Percentiles rank a stretch among this genome's conserved stretches.
Evolutionary conservation across 1,140 invertebrate genomes (phyloP).

Genomic region (Amphibalanus amphitrite): DNA sequence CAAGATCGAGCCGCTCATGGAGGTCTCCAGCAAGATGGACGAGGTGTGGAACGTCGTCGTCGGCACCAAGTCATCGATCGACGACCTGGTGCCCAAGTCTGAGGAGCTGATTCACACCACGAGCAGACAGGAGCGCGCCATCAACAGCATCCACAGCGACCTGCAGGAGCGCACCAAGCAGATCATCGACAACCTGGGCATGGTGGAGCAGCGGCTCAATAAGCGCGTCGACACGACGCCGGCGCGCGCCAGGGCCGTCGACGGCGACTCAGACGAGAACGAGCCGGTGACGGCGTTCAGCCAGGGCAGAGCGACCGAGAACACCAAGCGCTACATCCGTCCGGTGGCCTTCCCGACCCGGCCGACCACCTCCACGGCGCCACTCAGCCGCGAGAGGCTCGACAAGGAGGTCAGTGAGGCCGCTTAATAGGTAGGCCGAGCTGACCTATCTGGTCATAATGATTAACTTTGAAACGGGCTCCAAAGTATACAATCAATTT

Average conservation of each 20-base stretch:
- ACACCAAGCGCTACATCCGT: neutral
- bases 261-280: slow-evolving; percentile 41
- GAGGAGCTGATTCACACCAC: slow-evolving; percentile 67
- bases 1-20: slow-evolving; percentile 16
- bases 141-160: slow-evolving; percentile 69
- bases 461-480: no score
- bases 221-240: slow-evolving; percentile 5
- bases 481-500: no score
- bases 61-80: slow-evolving; percentile 64
- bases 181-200: slow-evolving; percentile 68
- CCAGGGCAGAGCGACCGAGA: neutral
- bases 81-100: slow-evolving; percentile 63
- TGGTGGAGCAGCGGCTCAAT: slow-evolving; percentile 38
- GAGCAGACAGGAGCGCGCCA: slow-evolving; percentile 64
- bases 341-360: neutral
- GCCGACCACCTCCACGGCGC: neutral
- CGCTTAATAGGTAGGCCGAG: no score
- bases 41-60: slow-evolving; percentile 75
- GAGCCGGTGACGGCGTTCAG: slow-evolving; percentile 42
- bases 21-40: slow-evolving; percentile 68
- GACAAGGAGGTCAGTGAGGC: slow-evolving; percentile 2
- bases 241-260: neutral
- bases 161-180: slow-evolving; percentile 60
- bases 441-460: no score
- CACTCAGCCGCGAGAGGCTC: neutral